Evolutionary conservation across 1,140 invertebrate species (phyloP).

Genomic region (Littorina saxatilis): DNA sequence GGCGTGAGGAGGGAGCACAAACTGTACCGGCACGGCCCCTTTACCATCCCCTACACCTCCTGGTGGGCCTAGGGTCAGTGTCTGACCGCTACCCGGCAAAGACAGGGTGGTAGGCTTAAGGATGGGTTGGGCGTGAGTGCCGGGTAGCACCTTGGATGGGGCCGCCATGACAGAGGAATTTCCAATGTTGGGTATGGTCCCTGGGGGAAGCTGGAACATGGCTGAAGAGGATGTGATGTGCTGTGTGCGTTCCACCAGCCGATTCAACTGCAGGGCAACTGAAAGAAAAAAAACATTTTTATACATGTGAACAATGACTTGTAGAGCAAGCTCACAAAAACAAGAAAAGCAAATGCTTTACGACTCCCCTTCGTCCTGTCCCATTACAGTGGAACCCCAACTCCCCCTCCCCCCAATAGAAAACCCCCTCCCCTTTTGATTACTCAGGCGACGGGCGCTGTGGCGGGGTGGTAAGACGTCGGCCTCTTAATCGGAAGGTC

Average conservation of each 20-base stretch:
- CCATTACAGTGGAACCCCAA: no score
- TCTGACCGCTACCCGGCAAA: conserved; percentile 3
- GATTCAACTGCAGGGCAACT: conserved; percentile 54
- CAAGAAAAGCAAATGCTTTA: no score
- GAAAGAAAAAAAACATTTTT: no score
- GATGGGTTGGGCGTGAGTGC: conserved; percentile 11
- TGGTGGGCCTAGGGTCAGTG: not conserved
- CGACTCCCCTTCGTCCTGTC: no score
- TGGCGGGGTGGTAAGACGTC: no score
- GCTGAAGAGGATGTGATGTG: conserved; percentile 28
- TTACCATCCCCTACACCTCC: not conserved
- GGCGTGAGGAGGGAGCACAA: not conserved
- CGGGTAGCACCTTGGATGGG: conserved; percentile 19
- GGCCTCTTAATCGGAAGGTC: no score
- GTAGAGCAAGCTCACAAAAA: no score
- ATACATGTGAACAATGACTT: no score
- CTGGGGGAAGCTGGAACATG: conserved; percentile 54
- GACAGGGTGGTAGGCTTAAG: conserved; percentile 26
- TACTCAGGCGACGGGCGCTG: no score
- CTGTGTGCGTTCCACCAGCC: conserved; percentile 47
- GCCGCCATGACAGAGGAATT: not conserved
- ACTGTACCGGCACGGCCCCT: conserved; percentile 8
- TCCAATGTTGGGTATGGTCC: conserved; percentile 37
- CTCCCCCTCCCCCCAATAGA: no score
- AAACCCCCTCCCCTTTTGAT: no score